Conservation (phyloP, 2,888 invertebrate species). For the Zaprionus bogoriensis region DNA sequence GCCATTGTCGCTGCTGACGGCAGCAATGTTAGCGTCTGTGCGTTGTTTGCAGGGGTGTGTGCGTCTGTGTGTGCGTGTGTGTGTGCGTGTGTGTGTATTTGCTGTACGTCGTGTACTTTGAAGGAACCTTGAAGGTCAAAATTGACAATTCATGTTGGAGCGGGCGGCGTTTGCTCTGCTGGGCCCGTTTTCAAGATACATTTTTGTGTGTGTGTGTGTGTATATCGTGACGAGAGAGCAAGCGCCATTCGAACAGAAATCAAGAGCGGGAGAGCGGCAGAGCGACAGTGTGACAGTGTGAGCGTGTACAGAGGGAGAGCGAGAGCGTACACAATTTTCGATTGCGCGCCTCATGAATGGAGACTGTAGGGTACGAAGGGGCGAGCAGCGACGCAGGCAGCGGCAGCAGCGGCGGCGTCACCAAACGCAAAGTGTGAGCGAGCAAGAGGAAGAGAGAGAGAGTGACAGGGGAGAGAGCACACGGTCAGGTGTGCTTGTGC, state of each 20-base stretch:
- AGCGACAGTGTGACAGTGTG: neutral
- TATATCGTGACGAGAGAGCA: conserved; percentile 15
- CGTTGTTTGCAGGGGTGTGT: conserved; percentile 27
- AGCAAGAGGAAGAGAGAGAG: neutral
- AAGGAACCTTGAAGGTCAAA: conserved; percentile 83
- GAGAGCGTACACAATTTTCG: conserved; percentile 25
- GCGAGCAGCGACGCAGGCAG: conserved; percentile 18
- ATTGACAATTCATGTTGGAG: conserved; percentile 80
- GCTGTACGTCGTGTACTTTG: conserved; percentile 70
- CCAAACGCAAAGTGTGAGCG: no score
- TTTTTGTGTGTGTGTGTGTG: conserved; percentile 25
- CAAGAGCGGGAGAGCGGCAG: neutral
- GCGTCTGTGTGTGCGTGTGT: conserved; percentile 16
- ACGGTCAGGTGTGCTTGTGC: conserved; percentile 34
- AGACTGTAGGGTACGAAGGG: conserved; percentile 12
- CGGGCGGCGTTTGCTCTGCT: conserved; percentile 44
- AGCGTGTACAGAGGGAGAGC: conserved; percentile 19
- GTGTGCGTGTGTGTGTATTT: conserved; percentile 11
- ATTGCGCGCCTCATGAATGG: conserved; percentile 35
- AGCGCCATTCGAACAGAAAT: conserved; percentile 2
- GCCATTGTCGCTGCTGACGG: conserved; percentile 22
- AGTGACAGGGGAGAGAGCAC: neutral
- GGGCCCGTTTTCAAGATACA: conserved; percentile 52
- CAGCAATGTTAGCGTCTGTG: conserved; percentile 33
- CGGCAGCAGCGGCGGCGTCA: conserved; percentile 11